Conservation (phyloP, 1,140 invertebrate genomes). For the Cydia amplana region DNA sequence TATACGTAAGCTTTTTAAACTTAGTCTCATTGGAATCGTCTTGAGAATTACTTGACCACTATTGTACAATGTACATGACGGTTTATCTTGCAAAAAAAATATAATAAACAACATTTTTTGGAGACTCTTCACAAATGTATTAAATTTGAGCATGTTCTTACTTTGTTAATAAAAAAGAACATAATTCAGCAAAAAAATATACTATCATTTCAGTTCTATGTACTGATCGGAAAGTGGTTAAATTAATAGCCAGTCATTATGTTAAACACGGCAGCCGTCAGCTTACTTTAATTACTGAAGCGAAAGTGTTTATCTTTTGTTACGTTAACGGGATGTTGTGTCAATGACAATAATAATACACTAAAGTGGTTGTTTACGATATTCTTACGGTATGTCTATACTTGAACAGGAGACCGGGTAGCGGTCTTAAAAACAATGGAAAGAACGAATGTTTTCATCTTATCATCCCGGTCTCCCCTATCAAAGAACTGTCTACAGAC, state of each 20-base stretch:
- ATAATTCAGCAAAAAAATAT: neutral
- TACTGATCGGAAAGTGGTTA: neutral
- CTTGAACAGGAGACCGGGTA: too few species aligned
- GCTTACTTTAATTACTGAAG: neutral
- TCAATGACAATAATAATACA: constrained; percentile 6
- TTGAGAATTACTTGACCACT: too few species aligned
- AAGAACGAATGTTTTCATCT: neutral
- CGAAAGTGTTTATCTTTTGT: constrained; percentile 28
- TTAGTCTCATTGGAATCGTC: too few species aligned
- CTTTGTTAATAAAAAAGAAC: neutral
- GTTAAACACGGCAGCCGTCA: neutral
- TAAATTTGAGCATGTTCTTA: too few species aligned
- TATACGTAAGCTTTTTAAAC: too few species aligned
- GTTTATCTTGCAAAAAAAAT: too few species aligned
- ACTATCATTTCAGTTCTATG: neutral
- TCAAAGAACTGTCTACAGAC: too few species aligned
- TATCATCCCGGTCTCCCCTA: too few species aligned
- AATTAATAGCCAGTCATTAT: constrained; percentile 18
- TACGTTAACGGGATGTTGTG: constrained; percentile 15
- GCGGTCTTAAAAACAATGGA: neutral
- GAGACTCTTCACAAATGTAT: too few species aligned
- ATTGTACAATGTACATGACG: too few species aligned
- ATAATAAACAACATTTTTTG: too few species aligned
- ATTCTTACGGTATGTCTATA: neutral
- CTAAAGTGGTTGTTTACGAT: neutral